Conservation (phyloP, 92 coral and sea anemone genomes). For the Epizoanthus ramosus region DNA sequence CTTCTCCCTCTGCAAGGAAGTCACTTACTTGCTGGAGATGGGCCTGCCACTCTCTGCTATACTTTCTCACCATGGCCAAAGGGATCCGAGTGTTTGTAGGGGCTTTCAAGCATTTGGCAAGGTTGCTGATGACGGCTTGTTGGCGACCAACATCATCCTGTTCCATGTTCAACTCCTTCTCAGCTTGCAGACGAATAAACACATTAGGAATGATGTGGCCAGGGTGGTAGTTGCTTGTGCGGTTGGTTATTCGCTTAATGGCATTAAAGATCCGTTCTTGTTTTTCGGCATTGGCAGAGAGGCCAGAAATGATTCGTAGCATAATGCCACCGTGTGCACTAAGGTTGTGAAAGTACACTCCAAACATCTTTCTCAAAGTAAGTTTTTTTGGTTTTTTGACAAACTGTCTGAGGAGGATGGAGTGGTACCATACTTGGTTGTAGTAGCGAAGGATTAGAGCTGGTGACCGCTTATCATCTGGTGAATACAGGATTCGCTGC, state of each 20-base stretch:
- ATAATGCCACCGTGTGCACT: conserved; percentile 45
- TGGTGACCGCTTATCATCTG: conserved; percentile 27
- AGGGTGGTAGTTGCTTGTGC: conserved; percentile 53
- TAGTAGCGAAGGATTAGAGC: conserved; percentile 41
- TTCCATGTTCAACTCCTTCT: conserved; percentile 36
- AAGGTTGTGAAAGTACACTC: conserved; percentile 55
- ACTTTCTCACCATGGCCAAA: too few relatives aligned
- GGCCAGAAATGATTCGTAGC: conserved; percentile 48
- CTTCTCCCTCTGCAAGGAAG: neutral
- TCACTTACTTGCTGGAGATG: conserved; percentile 16
- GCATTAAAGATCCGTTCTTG: conserved; percentile 57
- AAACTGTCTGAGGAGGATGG: conserved; percentile 26
- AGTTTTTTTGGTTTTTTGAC: conserved; percentile 33
- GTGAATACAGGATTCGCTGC: conserved; percentile 51
- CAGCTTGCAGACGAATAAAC: conserved; percentile 52
- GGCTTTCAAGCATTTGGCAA: neutral
- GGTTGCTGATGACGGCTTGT: conserved; percentile 46
- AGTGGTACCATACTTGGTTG: conserved; percentile 39
- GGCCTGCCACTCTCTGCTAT: too few relatives aligned
- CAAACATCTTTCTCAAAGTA: conserved; percentile 46
- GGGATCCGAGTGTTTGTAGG: neutral
- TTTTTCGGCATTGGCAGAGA: conserved; percentile 49
- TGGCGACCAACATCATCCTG: conserved; percentile 40
- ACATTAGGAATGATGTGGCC: conserved; percentile 42
- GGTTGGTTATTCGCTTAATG: conserved; percentile 52